Evolutionary conservation across 92 coral and sea anemone species (phyloP).

Genomic region (Porites divaricata): DNA sequence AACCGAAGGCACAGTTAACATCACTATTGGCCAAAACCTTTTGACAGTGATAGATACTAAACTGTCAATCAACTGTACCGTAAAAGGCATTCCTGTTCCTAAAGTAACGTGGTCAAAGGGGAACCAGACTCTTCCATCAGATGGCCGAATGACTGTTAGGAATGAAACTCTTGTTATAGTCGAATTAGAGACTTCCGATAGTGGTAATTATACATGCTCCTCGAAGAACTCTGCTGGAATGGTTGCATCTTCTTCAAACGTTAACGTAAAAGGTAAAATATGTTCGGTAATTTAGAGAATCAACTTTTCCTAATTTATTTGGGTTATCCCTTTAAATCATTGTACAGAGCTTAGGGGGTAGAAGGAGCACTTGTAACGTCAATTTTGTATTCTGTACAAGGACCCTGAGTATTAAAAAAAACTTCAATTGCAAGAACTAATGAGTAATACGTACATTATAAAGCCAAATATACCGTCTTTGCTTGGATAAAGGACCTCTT

Average conservation of each 20-base stretch:
- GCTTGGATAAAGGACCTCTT: too few species aligned
- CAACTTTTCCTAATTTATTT: neutral
- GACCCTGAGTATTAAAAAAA: too few species aligned
- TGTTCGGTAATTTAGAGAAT: neutral
- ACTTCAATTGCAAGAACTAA: too few species aligned
- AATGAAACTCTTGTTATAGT: conserved; percentile 60
- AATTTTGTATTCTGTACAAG: too few species aligned
- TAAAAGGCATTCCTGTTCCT: conserved; percentile 79
- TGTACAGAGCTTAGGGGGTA: neutral
- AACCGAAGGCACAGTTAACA: conserved; percentile 39
- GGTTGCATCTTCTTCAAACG: conserved; percentile 68
- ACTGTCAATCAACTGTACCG: conserved; percentile 67
- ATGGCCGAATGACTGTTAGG: conserved; percentile 63
- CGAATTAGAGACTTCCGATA: conserved; percentile 66
- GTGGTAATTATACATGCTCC: conserved; percentile 80
- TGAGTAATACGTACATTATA: too few species aligned
- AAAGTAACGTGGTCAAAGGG: conserved; percentile 76
- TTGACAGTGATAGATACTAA: conserved; percentile 53
- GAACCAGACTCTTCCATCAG: conserved; percentile 56
- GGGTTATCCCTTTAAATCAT: neutral
- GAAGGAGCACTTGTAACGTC: too few species aligned
- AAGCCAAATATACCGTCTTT: too few species aligned
- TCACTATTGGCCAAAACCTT: conserved; percentile 64
- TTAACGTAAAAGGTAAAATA: conserved; percentile 76
- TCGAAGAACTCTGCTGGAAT: conserved; percentile 75